These are phyloP conservation scores for Philhelius pedissequus DNA, from an alignment of 2,888 invertebrate genomes.

Conservation along the genomic window DNA sequence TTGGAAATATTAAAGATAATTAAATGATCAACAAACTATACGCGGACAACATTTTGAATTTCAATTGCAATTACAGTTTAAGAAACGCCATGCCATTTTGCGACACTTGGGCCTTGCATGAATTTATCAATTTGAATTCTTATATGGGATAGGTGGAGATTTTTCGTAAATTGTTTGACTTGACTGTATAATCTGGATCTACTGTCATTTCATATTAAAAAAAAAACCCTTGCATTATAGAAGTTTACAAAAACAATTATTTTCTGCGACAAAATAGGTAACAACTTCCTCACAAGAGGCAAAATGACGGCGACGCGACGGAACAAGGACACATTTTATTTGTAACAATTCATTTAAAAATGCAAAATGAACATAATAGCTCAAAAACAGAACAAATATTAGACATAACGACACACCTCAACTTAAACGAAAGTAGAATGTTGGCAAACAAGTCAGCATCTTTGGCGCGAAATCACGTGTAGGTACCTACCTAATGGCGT, in stretches of 20 bases:
- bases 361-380: conserved; percentile 31
- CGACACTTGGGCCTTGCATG: too few relatives aligned
- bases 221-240: neutral
- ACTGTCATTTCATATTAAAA: neutral
- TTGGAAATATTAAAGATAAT: too few relatives aligned
- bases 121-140: too few relatives aligned
- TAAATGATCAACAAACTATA: too few relatives aligned
- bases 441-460: too few relatives aligned
- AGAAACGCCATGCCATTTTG: too few relatives aligned
- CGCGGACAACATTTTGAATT: too few relatives aligned
- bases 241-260: neutral
- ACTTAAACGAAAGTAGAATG: neutral
- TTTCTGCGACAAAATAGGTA: conserved; percentile 14
- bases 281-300: conserved; percentile 41
- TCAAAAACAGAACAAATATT: conserved; percentile 25
- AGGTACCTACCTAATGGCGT: too few relatives aligned
- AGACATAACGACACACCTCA: neutral
- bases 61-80: too few relatives aligned
- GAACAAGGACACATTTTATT: conserved; percentile 53
- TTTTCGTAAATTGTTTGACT: too few relatives aligned
- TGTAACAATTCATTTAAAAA: conserved; percentile 49
- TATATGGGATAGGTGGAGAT: too few relatives aligned
- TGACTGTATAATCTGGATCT: neutral
- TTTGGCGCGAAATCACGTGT: too few relatives aligned
- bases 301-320: conserved; percentile 55